Base-by-base conservation (phyloP, 1,140 invertebrate genomes). In the Drosophila melanica region DNA sequence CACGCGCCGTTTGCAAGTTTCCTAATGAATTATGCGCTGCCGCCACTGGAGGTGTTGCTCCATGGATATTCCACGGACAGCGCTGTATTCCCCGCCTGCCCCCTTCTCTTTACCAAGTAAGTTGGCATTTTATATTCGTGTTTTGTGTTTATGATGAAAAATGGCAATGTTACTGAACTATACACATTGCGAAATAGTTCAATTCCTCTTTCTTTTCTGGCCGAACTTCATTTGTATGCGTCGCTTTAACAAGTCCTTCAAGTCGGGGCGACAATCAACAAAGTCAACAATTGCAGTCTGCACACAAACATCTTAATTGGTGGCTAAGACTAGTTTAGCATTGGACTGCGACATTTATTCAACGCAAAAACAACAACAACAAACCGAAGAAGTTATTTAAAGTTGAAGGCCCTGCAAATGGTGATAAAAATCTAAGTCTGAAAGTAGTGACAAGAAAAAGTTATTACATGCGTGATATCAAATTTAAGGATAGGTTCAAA, bases 1-100 rank as follows among this genome's bases (percentile, higher is more conserved):
- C 82, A 87, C 84, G 84, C 82, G 82, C 84, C 84, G 86, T 82
- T 84, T 76, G 68, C 80, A 68, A 74, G 47, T 75, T 75, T 69
- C 58, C 69, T 68, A 77, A 70, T 89, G 76, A 89, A 79, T 87
- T 89, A 89, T 87, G 79, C 79, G 68, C 47, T 30, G 55, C 50
- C 48, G 39, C 44, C 16, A 54, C 37, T 62, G 44, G 18, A 85
- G 82, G 75, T 86, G 82, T 87, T 86, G 75, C 71, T 75, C 55
- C 75, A 54, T 54, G 62, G 51, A 47, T 53, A 50, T 41, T 12
- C 39, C 11, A 10, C 41, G 4, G 14, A 5, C 30, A 33, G 30
- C 42, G 35, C 16, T 55, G 47, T 14, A 44, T 47, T 2, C 4
- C 27, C 10, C 3, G 0, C 14, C 10, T n/a, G 10, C 6, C 4